Percentiles rank a stretch among this genome's conserved stretches.
Evolutionary conservation across 2,888 invertebrate genomes (phyloP).

Genomic region (Thalpophila matura): DNA sequence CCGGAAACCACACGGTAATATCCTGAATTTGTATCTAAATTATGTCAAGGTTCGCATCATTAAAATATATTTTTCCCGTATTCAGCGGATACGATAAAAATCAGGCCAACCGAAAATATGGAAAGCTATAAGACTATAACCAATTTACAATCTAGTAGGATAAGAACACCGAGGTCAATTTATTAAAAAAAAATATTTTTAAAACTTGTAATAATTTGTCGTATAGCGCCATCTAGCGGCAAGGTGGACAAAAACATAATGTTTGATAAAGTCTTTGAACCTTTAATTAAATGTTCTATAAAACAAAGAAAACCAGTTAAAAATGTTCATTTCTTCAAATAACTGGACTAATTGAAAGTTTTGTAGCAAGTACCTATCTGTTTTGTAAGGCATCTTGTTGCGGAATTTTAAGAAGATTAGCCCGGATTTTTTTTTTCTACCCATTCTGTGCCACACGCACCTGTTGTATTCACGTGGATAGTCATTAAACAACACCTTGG

Average conservation of each 20-base stretch:
- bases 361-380: no score
- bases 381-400: neutral
- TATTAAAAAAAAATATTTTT: constrained; percentile 2
- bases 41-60: constrained; percentile 39
- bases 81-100: constrained; percentile 45
- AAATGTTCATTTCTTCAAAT: no score
- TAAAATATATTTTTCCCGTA: constrained; percentile 38
- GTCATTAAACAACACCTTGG: constrained; percentile 27
- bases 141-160: constrained; percentile 49
- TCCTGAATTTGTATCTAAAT: constrained; percentile 38
- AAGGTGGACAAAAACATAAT: neutral
- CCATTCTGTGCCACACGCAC: constrained; percentile 24
- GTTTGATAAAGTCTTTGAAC: neutral
- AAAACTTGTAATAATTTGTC: neutral
- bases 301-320: no score
- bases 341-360: no score
- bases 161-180: constrained; percentile 41
- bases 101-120: constrained; percentile 43
- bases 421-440: constrained; percentile 26
- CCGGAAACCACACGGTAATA: constrained; percentile 36
- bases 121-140: constrained; percentile 36
- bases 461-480: constrained; percentile 29
- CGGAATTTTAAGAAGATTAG: constrained; percentile 21
- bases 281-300: no score
- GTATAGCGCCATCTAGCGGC: constrained; percentile 43